Evolutionary conservation across 2,797 vertebrate genomes (phyloP).

Genomic region (Danio jaintianensis): DNA sequence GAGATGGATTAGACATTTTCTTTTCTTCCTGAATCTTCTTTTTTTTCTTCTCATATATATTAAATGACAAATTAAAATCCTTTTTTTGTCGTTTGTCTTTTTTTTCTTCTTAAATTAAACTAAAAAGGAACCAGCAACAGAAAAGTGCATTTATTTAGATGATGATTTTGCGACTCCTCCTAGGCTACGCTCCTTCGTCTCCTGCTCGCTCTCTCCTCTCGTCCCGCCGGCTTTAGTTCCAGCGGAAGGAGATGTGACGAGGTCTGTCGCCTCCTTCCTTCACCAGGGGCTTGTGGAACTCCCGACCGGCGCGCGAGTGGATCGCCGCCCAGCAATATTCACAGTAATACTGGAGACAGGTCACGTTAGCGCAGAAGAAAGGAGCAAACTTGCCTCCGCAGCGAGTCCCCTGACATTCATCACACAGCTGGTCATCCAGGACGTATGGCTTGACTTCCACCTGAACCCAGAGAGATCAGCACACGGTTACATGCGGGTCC

Average conservation of each 20-base stretch:
- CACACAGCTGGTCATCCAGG: conserved; percentile 99
- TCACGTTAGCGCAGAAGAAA: conserved; percentile 99
- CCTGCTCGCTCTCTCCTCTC: conserved; percentile 66
- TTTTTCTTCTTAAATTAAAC: conserved; percentile 75
- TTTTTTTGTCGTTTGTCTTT: conserved; percentile 61
- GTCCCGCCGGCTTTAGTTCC: conserved; percentile 87
- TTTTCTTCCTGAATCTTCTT: conserved; percentile 72
- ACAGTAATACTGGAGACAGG: conserved; percentile 99
- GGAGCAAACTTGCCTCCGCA: conserved; percentile 98
- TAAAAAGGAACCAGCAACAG: conserved; percentile 90
- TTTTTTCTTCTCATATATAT: conserved; percentile 71
- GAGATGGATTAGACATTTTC: conserved; percentile 77
- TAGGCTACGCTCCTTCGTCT: conserved; percentile 72
- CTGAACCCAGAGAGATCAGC: conserved; percentile 69
- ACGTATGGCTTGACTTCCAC: conserved; percentile 99
- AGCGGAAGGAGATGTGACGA: conserved; percentile 99
- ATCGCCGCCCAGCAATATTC: conserved; percentile 99
- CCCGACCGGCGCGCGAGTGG: conserved; percentile 96
- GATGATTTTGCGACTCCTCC: conserved; percentile 83
- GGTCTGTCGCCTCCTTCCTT: conserved; percentile 98
- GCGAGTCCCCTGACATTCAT: conserved; percentile 98
- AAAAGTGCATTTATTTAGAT: conserved; percentile 98
- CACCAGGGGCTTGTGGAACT: conserved; percentile 99
- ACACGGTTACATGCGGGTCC: background rate
- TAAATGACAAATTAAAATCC: conserved; percentile 77